Conservation (phyloP, 2,113 vertebrate genomes). For the Poeciliopsis prolifica region DNA sequence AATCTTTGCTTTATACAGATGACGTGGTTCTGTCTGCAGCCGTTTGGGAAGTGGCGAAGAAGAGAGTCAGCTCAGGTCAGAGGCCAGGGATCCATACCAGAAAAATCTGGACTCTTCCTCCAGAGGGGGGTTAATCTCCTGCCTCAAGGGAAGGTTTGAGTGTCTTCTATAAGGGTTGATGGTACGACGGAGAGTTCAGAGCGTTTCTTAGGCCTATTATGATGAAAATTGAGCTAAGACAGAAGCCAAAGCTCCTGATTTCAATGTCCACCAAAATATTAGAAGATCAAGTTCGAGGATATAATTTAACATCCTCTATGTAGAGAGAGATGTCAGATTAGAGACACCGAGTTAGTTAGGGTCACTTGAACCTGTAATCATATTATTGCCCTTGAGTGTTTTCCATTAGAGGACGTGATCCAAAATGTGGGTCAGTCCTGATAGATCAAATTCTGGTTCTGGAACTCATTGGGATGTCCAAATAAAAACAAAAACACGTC, state of each 20-base stretch:
- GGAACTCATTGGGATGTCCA: neutral
- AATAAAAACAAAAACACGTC: neutral
- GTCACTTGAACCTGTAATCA: neutral
- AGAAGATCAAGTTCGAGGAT: too few relatives aligned
- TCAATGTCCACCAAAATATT: neutral
- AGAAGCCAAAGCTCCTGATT: neutral
- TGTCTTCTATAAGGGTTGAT: neutral
- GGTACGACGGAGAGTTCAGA: neutral
- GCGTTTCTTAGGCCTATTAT: neutral
- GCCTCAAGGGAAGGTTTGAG: neutral
- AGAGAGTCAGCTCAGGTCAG: too few relatives aligned
- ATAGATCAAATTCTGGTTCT: neutral
- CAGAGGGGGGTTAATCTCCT: neutral
- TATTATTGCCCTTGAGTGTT: neutral
- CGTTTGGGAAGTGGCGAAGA: too few relatives aligned
- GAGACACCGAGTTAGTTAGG: neutral
- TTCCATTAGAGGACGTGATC: neutral
- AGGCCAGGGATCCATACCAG: too few relatives aligned
- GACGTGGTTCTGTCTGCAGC: too few relatives aligned
- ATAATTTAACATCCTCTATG: neutral
- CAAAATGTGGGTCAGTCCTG: neutral
- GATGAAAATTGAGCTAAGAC: neutral
- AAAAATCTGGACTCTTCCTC: too few relatives aligned
- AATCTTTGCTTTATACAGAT: too few relatives aligned
- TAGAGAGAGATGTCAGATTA: neutral